phyloP scores from a whole-genome alignment of 2,113 vertebrate species.

The Pao palembangensis region DNA sequence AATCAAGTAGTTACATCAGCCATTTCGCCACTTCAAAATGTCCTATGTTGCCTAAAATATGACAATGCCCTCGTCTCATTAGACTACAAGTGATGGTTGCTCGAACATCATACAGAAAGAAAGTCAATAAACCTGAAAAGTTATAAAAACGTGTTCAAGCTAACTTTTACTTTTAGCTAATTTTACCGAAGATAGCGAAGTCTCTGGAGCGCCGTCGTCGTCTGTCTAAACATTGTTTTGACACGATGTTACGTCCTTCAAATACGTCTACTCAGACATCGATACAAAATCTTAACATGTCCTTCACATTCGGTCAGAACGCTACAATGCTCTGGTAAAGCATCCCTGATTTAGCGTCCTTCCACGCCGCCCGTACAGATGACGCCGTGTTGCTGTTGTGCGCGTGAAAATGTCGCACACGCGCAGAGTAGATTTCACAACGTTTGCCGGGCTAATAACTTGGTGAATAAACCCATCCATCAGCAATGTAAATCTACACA shows the following conservation, averaged over 20 bases:
- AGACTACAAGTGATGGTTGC: too few species aligned
- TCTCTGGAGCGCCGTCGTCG: slow-evolving; percentile 55
- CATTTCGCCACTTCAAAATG: not conserved
- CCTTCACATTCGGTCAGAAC: not conserved
- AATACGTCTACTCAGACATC: not conserved
- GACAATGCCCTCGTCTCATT: too few species aligned
- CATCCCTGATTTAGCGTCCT: not conserved
- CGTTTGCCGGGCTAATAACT: accelerated
- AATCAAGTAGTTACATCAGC: slow-evolving; percentile 3
- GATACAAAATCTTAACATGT: accelerated
- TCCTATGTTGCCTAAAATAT: not conserved
- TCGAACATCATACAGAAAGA: too few species aligned
- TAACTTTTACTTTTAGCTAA: slow-evolving; percentile 7
- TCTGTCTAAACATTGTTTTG: slow-evolving; percentile 64
- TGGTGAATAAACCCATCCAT: accelerated
- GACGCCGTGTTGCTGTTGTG: not conserved
- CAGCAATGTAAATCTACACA: not conserved
- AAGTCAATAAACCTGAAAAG: too few species aligned
- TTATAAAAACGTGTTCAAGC: not conserved
- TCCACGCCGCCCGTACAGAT: slow-evolving; percentile 3
- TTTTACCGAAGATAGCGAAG: slow-evolving; percentile 62
- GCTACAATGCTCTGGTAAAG: not conserved
- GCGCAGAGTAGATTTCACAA: not conserved
- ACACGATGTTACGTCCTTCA: too few species aligned
- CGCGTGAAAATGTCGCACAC: not conserved